A percentile compares a stretch with the other conserved stretches of the same genome.
phyloP scores from a whole-genome alignment of 2,888 invertebrate genomes.

The Athripsodes cinereus region DNA sequence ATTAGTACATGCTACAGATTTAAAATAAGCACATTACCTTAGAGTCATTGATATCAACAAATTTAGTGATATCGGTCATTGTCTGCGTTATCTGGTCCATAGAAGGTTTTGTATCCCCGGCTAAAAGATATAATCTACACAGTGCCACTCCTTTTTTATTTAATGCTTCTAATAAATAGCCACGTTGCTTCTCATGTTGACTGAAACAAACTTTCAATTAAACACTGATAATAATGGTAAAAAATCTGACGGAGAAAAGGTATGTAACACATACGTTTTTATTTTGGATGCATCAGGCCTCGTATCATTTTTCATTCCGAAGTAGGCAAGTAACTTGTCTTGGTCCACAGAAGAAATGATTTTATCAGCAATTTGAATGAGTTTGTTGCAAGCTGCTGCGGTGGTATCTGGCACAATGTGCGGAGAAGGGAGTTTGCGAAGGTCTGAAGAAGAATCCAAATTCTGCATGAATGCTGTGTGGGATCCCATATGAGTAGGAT shows the following conservation, averaged over 20 bases:
- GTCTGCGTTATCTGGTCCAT: slow-evolving; percentile 31
- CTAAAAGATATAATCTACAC: slow-evolving; percentile 53
- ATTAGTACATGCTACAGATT: not conserved
- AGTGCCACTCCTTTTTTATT: slow-evolving; percentile 69
- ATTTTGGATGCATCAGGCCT: slow-evolving; percentile 76
- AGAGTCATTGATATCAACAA: slow-evolving; percentile 69
- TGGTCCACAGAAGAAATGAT: slow-evolving; percentile 69
- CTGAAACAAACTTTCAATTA: slow-evolving; percentile 36
- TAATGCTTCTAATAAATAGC: slow-evolving; percentile 72
- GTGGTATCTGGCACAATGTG: slow-evolving; percentile 43
- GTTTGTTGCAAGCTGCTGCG: slow-evolving; percentile 41
- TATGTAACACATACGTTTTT: slow-evolving; percentile 57
- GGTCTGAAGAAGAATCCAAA: slow-evolving; percentile 55
- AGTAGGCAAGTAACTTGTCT: slow-evolving; percentile 70
- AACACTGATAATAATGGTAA: too few species aligned
- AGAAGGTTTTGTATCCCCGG: slow-evolving; percentile 51
- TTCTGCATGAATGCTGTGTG: slow-evolving; percentile 75
- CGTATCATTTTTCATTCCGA: slow-evolving; percentile 81
- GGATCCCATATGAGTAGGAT: slow-evolving; percentile 69
- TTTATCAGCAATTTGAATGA: slow-evolving; percentile 53
- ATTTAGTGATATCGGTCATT: slow-evolving; percentile 63
- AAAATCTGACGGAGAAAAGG: not conserved
- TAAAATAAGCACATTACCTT: slow-evolving; percentile 51
- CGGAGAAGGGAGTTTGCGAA: slow-evolving; percentile 45
- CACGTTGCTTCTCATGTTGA: slow-evolving; percentile 81